Base-by-base conservation (phyloP, 2,797 vertebrate species). In the Limosa lapponica region DNA sequence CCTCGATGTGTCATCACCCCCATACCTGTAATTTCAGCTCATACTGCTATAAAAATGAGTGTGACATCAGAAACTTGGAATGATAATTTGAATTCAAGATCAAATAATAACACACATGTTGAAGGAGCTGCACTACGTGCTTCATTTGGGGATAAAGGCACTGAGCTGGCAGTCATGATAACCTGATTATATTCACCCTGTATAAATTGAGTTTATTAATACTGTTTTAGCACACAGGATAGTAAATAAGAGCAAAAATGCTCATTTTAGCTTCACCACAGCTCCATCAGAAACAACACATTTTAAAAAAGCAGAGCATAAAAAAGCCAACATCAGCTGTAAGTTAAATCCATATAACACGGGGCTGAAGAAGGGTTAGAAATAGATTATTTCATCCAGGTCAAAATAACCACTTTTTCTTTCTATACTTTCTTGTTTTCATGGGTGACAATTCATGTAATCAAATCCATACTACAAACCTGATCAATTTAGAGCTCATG, bases 1-100 rank as follows among this genome's bases (percentile, higher is more conserved):
- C 91, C 73, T 69, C 62, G 12, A 6, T 0, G 4, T 44, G 61
- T 36, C 87, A 48, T 25, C 10, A 0, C 69, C 22, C 22, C 58
- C 22, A 5, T 6, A 54, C 19, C 54, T 5, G 1, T 1, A 7
- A 82, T 12, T 44, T 51, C 78, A 81, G 34, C 66, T 75, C 17
- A 0, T 3, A 5, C 11, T 32, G 43, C 32, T 78, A 24, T 19
- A 52, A 44, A 83, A 87, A 43, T 1, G 5, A 55, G 27, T 1
- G 11, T 43, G 69, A 49, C 10, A 37, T 55, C 87, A 87, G 58
- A n/a, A 66, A 54, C 10, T 13, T 62, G 82, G 87, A 87, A 91
- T 28, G 41, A 64, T 49, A 32, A 66, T 77, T 73, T 49, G 59
- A 89, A 91, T 52, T 89, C 78, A 55, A 85, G 74, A 52, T 66